These are phyloP conservation scores for Zosterops pallidus DNA, from an alignment of 2,113 vertebrate genomes.

Conservation along the genomic window DNA sequence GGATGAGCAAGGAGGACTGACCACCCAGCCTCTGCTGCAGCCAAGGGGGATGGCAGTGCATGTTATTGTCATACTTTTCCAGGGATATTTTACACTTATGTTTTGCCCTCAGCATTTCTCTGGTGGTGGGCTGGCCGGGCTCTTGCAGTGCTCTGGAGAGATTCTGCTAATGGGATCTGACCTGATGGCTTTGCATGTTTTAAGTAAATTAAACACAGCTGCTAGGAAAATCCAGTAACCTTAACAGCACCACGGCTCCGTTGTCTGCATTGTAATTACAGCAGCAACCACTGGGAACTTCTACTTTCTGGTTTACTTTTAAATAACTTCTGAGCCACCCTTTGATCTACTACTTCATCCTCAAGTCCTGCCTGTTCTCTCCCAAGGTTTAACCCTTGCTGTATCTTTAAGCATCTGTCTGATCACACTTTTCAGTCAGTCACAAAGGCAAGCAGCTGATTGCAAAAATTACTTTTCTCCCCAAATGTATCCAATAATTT, in stretches of 20 bases:
- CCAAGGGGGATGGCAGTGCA: fast-evolving
- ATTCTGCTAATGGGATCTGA: conserved; percentile 63
- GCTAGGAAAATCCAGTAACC: conserved; percentile 60
- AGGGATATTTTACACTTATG: not conserved
- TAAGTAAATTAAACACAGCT: conserved; percentile 68
- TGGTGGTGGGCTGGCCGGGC: not conserved
- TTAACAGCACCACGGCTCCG: conserved; percentile 43
- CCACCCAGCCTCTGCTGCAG: fast-evolving
- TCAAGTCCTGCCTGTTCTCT: not conserved
- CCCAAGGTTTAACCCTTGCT: conserved; percentile 29
- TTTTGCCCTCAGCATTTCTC: not conserved
- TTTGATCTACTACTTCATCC: conserved; percentile 46
- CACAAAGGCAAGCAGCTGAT: not conserved
- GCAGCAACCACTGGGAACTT: not conserved
- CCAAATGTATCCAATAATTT: not conserved
- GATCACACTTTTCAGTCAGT: not conserved
- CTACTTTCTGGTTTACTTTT: conserved; percentile 64
- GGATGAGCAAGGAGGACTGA: not conserved
- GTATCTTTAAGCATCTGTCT: not conserved
- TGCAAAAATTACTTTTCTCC: not conserved
- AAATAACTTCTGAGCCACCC: conserved; percentile 48
- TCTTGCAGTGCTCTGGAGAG: not conserved
- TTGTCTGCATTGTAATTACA: conserved; percentile 60
- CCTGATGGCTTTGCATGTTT: conserved; percentile 57
- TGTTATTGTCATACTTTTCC: fast-evolving